Evolutionary conservation across 2,888 invertebrate species (phyloP), one percentile per base, ranked within the genome.

Genomic region (Ochropleura plecta): DNA sequence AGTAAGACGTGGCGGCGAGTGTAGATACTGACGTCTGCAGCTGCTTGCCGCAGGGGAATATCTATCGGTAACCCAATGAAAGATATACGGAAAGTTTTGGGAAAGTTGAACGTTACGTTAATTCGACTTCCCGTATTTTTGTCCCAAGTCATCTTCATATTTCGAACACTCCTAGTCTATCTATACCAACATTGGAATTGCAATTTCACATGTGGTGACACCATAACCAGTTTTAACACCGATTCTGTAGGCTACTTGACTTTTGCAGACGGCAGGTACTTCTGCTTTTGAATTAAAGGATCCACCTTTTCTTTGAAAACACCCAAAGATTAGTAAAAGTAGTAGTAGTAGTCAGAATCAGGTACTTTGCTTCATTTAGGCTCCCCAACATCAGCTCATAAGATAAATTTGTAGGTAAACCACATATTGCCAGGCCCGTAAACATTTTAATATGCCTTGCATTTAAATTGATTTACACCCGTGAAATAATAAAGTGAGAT

Each of bases 401-500:
- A 53, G 48, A 46, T 8, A 55, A 3, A 59, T 12, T 10, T n/a
- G n/a, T 57, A 20, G 7, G 55, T 80, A 46, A 18, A 18, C 14
- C 18, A 30, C 30, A n/a, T 44, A 68, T 16, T 48, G 51, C 46
- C 30, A 44, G 16, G 18, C 30, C 60, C 14, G 70, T 75, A 81
- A 81, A 84, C 76, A 75, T 81, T 80, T 84, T 71, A 81, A 81
- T 75, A 81, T 81, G 72, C 55, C 51, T 72, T 68, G 59, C 72
- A 76, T 76, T 62, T 71, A 69, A 82, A 85, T 82, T 75, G 79
- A 70, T 78, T 78, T 73, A 75, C 64, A 73, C 55, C 83, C 75
- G 65, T 73, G 73, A 83, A 86, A 83, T 83, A 83, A 83, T 83
- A 86, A 83, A 86, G 75, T 72, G 51, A 79, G 79, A 85, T 86